phyloP scores from a whole-genome alignment of 2,797 vertebrate species.

The Rallus crepitans region DNA sequence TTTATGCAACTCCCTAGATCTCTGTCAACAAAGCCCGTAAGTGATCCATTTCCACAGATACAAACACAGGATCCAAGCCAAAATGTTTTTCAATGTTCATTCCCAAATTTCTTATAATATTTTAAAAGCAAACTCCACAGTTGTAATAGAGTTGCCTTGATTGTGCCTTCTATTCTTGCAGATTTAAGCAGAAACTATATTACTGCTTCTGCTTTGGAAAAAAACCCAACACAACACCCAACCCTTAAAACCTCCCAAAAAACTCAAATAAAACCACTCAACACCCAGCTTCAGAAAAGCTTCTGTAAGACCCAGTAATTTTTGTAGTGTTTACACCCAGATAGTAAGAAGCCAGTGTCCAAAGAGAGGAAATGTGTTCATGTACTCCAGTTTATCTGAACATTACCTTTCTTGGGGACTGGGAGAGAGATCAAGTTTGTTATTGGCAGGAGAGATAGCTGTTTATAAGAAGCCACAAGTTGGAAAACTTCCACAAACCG shows the following conservation, averaged over 20 bases:
- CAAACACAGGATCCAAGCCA: not conserved
- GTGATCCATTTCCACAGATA: not conserved
- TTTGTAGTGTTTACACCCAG: not conserved
- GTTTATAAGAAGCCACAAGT: not conserved
- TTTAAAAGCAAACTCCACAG: not conserved
- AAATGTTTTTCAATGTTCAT: not conserved
- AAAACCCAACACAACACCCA: not conserved
- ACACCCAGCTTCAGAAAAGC: not conserved
- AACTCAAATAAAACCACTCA: no score
- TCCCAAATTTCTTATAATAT: not conserved
- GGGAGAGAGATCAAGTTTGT: conserved; percentile 11
- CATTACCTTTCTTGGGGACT: conserved; percentile 63
- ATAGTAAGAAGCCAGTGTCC: not conserved
- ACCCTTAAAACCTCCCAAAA: no score
- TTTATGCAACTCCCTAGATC: not conserved
- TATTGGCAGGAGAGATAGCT: conserved; percentile 17
- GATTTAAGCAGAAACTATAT: not conserved
- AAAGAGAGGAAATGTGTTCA: not conserved
- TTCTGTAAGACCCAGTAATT: not conserved
- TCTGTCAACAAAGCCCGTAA: not conserved
- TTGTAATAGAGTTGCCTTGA: not conserved
- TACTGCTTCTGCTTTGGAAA: not conserved
- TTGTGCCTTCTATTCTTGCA: not conserved
- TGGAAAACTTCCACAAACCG: conserved; percentile 42
- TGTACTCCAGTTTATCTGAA: not conserved